phyloP scores from a whole-genome alignment of 2,113 vertebrate species.

The Heterotis niloticus region DNA sequence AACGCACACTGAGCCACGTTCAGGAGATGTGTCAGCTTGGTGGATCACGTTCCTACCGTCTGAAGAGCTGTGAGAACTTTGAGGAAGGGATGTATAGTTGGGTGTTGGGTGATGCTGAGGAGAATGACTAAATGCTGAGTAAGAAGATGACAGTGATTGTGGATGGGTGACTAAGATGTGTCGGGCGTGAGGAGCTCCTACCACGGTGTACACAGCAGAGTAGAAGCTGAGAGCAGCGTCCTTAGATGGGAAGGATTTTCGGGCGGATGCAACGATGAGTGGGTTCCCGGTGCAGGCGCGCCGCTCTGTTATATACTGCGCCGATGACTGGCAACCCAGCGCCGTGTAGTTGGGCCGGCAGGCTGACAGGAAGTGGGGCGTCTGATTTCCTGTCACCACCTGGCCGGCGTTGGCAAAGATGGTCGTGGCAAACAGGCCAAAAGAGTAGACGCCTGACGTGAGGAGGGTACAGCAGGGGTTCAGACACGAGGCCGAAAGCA shows the following conservation, averaged over 20 bases:
- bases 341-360: constrained; percentile 89
- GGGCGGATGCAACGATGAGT: constrained; percentile 71
- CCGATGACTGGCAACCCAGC: constrained; percentile 73
- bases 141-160: not conserved
- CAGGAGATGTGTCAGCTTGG: too few species aligned
- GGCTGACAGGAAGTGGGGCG: constrained; percentile 82
- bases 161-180: too few species aligned
- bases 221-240: constrained; percentile 83
- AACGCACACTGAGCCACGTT: too few species aligned
- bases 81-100: not conserved
- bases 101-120: not conserved
- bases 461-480: not conserved
- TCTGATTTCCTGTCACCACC: constrained; percentile 85
- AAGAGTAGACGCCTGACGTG: constrained; percentile 77
- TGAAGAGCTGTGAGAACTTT: not conserved
- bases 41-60: not conserved
- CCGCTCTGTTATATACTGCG: constrained; percentile 77
- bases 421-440: constrained; percentile 85
- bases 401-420: constrained; percentile 90
- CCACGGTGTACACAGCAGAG: constrained; percentile 81
- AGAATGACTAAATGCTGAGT: too few species aligned
- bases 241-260: constrained; percentile 85
- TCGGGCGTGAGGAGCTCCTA: constrained; percentile 45
- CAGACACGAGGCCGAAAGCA: too few species aligned
- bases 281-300: constrained; percentile 81